phyloP scores from a whole-genome alignment of 2,113 vertebrate species.

The Mobula birostris region DNA sequence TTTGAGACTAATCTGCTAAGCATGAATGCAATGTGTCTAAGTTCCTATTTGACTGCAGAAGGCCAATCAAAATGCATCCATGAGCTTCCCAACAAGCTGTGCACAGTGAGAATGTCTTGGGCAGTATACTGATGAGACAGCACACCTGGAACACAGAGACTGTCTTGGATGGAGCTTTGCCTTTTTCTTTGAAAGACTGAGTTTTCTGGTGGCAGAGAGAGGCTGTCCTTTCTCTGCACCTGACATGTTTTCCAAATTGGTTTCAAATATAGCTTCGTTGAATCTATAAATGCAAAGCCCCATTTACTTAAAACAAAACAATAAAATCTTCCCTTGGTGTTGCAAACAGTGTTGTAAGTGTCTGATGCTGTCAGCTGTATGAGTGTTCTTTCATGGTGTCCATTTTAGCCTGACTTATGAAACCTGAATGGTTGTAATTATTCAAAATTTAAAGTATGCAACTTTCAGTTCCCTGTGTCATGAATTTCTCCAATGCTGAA shows the following conservation, averaged over 20 bases:
- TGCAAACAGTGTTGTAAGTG: neutral
- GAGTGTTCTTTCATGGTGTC: neutral
- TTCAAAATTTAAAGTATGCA: neutral
- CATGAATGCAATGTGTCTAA: neutral
- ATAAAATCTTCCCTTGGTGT: neutral
- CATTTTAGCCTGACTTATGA: neutral
- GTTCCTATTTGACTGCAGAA: too few species aligned
- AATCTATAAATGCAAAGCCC: neutral
- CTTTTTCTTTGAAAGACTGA: too few species aligned
- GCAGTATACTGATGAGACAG: too few species aligned
- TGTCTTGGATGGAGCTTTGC: too few species aligned
- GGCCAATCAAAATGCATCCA: too few species aligned
- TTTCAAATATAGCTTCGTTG: neutral
- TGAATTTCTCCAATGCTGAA: neutral
- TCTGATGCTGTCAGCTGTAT: neutral
- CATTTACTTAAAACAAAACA: neutral
- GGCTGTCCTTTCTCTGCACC: neutral
- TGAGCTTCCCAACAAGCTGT: too few species aligned
- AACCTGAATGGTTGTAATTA: too few species aligned
- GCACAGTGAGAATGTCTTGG: too few species aligned
- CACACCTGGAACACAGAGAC: too few species aligned
- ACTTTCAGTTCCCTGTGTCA: neutral
- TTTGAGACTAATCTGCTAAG: neutral
- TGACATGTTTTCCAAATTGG: neutral
- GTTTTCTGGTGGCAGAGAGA: neutral